phyloP scores from a whole-genome alignment of 2,797 vertebrate species.

The Dipus sagitta region DNA sequence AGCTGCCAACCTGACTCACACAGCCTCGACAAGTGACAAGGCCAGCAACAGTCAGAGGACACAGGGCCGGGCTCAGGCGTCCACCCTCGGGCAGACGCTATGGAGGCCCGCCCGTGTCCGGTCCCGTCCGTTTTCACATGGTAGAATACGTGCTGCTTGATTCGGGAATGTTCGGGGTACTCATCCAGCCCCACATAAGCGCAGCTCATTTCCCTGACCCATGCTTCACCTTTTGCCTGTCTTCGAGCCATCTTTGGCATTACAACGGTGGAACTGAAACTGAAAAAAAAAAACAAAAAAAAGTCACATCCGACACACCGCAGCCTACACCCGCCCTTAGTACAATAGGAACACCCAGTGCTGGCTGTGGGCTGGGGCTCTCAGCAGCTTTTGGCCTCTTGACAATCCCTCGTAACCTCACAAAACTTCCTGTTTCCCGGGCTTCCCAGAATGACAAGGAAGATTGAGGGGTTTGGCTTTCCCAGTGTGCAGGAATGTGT shows the following conservation, averaged over 20 bases:
- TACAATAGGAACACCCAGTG: neutral
- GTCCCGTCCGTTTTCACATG: neutral
- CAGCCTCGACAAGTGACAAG: neutral
- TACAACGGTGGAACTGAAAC: neutral
- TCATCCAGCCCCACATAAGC: neutral
- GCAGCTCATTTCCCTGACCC: neutral
- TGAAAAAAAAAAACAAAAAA: neutral
- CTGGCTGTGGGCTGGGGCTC: neutral
- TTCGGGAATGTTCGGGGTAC: neutral
- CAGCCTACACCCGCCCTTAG: neutral
- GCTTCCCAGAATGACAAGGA: conserved; percentile 9
- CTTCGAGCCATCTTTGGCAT: neutral
- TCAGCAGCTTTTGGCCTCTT: neutral
- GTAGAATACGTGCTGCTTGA: no score
- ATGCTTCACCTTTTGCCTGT: neutral
- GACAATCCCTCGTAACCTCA: conserved; percentile 35
- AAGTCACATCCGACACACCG: neutral
- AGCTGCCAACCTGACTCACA: neutral
- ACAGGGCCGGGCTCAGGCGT: neutral
- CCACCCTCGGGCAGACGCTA: neutral
- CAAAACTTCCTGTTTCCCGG: conserved; percentile 44
- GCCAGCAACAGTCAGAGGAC: neutral
- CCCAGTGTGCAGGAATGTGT: conserved; percentile 8
- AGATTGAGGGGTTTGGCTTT: neutral
- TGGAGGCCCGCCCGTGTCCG: neutral